A percentile compares a stretch with the other conserved stretches of the same genome.
Evolutionary conservation across 1,140 invertebrate genomes (phyloP).

Genomic region (Aphelinus atriplicis): DNA sequence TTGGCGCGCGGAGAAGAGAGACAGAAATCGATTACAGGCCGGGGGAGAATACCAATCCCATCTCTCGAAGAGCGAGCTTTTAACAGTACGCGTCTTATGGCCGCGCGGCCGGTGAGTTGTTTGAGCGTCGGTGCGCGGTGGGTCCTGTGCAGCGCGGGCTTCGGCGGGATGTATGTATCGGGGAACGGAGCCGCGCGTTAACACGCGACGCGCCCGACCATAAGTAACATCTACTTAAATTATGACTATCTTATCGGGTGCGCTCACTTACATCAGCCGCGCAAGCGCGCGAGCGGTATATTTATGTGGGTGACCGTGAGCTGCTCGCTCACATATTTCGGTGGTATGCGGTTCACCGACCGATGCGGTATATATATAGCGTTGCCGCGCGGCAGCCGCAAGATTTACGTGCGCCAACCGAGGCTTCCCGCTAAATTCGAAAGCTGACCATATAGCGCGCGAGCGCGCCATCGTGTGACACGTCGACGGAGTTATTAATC

Average conservation of each 20-base stretch:
- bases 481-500: no score
- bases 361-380: slow-evolving; percentile 1
- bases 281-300: slow-evolving; percentile 10
- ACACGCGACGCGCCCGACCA: slow-evolving; percentile 33
- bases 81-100: slow-evolving; percentile 41
- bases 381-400: neutral
- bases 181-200: neutral
- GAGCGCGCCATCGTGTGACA: neutral
- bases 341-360: slow-evolving; percentile 46
- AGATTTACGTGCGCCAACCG: slow-evolving; percentile 24
- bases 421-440: slow-evolving; percentile 47
- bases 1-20: neutral
- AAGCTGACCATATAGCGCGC: slow-evolving; percentile 43
- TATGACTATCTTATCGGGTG: slow-evolving; percentile 52
- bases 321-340: slow-evolving; percentile 20
- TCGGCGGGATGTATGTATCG: no score
- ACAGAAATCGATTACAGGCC: slow-evolving; percentile 15
- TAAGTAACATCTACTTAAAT: slow-evolving; percentile 51
- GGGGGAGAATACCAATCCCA: slow-evolving; percentile 14
- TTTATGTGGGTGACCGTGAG: slow-evolving; percentile 50
- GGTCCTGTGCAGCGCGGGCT: no score
- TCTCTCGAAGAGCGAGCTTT: slow-evolving; percentile 45
- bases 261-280: slow-evolving; percentile 44
- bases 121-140: no score
- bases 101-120: neutral